phyloP scores from a whole-genome alignment of 2,888 invertebrate genomes.

The Ennomos quercinarius region DNA sequence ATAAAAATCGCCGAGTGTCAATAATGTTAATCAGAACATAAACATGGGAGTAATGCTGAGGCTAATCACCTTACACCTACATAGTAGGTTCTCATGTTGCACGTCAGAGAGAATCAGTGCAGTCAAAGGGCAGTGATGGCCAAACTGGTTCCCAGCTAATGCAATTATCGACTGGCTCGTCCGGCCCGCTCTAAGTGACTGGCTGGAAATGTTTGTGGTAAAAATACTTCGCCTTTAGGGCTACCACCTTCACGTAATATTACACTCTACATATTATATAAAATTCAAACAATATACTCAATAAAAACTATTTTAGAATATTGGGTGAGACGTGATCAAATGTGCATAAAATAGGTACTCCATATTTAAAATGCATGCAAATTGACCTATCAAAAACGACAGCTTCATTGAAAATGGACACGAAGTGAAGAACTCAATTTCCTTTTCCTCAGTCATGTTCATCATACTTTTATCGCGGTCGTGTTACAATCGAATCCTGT shows the following conservation, averaged over 20 bases:
- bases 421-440: too few relatives aligned
- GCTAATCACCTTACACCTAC: conserved; percentile 29
- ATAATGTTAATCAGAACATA: conserved; percentile 31
- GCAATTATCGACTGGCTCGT: conserved; percentile 64
- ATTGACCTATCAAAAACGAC: too few relatives aligned
- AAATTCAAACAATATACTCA: too few relatives aligned
- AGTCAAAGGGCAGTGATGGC: conserved; percentile 66
- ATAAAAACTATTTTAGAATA: too few relatives aligned
- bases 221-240: conserved; percentile 20
- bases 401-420: too few relatives aligned
- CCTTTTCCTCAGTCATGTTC: too few relatives aligned
- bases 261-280: background rate
- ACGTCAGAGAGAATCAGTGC: conserved; percentile 65
- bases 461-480: too few relatives aligned
- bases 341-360: too few relatives aligned
- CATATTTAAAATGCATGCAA: too few relatives aligned
- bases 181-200: conserved; percentile 45
- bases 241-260: conserved; percentile 1
- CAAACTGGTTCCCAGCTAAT: conserved; percentile 69
- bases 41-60: conserved; percentile 18
- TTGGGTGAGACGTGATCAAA: too few relatives aligned
- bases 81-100: conserved; percentile 48
- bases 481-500: too few relatives aligned
- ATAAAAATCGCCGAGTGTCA: conserved; percentile 27
- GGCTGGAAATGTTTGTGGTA: conserved; percentile 27